A percentile compares a stretch with the other conserved stretches of the same genome.
These are phyloP conservation scores for Crenuchus spilurus DNA, from an alignment of 2,797 vertebrate species.

Conservation along the genomic window DNA sequence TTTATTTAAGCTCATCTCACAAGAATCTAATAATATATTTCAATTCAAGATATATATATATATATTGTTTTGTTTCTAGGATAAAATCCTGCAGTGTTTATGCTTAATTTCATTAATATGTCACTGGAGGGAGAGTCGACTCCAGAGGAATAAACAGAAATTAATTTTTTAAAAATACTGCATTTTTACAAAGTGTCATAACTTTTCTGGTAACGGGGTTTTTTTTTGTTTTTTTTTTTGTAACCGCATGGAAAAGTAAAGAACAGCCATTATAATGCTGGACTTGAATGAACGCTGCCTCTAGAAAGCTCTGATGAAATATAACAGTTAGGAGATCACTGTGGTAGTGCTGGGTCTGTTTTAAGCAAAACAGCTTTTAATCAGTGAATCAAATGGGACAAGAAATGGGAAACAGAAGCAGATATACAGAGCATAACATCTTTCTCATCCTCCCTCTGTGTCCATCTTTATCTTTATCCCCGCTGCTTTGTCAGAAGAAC, in stretches of 20 bases:
- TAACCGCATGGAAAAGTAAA: background rate
- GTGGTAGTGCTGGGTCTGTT: constrained; percentile 57
- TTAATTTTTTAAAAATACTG: too few relatives aligned
- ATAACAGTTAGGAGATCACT: constrained; percentile 49
- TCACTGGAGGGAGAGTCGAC: too few relatives aligned
- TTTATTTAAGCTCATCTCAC: too few relatives aligned
- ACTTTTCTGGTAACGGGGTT: too few relatives aligned
- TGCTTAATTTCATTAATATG: too few relatives aligned
- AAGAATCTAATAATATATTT: too few relatives aligned
- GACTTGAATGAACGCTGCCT: constrained; percentile 31
- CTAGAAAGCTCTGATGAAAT: constrained; percentile 36
- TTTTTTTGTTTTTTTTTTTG: too few relatives aligned
- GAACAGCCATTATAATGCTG: constrained; percentile 7
- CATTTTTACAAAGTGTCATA: too few relatives aligned
- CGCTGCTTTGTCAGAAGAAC: constrained; percentile 46
- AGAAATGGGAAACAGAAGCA: constrained; percentile 56
- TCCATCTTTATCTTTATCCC: constrained; percentile 60
- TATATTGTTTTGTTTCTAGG: too few relatives aligned
- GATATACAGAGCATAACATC: constrained; percentile 62
- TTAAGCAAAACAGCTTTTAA: constrained; percentile 62
- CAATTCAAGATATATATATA: too few relatives aligned
- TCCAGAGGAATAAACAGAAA: too few relatives aligned
- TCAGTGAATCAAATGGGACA: constrained; percentile 72
- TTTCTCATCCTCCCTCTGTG: constrained; percentile 60
- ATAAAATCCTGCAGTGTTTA: too few relatives aligned